phyloP scores from a whole-genome alignment of 2,113 vertebrate genomes.

The Etheostoma spectabile region DNA sequence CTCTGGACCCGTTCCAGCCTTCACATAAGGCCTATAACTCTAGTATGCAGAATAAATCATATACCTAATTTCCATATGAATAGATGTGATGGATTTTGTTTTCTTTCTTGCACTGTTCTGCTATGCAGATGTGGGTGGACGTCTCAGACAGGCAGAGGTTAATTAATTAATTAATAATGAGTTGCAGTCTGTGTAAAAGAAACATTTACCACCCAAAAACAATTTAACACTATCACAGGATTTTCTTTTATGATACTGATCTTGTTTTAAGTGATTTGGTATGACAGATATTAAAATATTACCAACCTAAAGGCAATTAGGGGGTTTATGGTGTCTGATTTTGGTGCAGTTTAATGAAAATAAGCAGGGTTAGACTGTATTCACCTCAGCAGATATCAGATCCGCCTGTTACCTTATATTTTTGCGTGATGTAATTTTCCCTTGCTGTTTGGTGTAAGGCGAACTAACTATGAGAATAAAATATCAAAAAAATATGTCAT shows the following conservation, averaged over 20 bases:
- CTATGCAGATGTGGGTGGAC: not conserved
- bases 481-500: not conserved
- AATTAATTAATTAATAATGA: no score
- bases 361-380: no score
- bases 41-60: conserved; percentile 20
- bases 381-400: no score
- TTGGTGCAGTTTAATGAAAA: no score
- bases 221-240: no score
- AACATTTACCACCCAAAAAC: not conserved
- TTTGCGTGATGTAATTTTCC: no score
- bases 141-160: conserved; percentile 16
- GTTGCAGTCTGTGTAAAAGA: not conserved
- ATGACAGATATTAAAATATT: not conserved
- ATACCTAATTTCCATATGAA: not conserved
- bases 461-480: not conserved
- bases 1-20: conserved; percentile 20
- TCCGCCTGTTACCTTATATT: no score
- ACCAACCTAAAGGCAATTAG: no score
- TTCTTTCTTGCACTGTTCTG: not conserved
- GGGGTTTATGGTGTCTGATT: no score
- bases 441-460: no score
- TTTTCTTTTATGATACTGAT: not conserved
- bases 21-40: not conserved
- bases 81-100: conserved; percentile 6
- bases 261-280: not conserved